These are phyloP conservation scores for Epizoanthus ramosus DNA, from an alignment of 92 coral and sea anemone genomes.

Conservation along the genomic window DNA sequence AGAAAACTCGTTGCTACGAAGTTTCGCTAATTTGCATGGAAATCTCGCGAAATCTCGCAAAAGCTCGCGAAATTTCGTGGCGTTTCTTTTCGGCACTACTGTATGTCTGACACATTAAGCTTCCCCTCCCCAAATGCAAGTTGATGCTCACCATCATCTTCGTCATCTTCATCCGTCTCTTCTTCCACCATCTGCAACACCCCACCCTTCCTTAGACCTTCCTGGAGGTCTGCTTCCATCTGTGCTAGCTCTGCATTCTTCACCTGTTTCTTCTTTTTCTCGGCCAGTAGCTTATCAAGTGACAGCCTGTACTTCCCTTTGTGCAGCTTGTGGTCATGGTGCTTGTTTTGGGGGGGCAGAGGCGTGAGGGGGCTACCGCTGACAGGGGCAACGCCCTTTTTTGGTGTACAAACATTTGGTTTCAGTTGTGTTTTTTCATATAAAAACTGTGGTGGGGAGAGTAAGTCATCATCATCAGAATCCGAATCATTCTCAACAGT, in stretches of 20 bases:
- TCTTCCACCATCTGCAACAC: slow-evolving; percentile 55
- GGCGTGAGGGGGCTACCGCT: slow-evolving; percentile 52
- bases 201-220: slow-evolving; percentile 74
- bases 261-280: slow-evolving; percentile 62
- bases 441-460: slow-evolving; percentile 77
- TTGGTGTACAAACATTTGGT: slow-evolving; percentile 60
- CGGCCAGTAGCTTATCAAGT: slow-evolving; percentile 68
- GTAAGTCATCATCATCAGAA: slow-evolving; percentile 86
- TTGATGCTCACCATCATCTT: slow-evolving; percentile 60
- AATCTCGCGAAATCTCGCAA: too few relatives aligned
- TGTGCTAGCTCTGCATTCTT: slow-evolving; percentile 63
- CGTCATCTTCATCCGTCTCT: slow-evolving; percentile 66
- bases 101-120: too few relatives aligned
- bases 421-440: slow-evolving; percentile 47
- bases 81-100: too few relatives aligned
- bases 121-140: too few relatives aligned
- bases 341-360: slow-evolving; percentile 20
- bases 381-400: slow-evolving; percentile 46
- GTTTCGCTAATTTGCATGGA: too few relatives aligned
- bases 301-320: slow-evolving; percentile 65
- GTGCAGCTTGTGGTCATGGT: slow-evolving; percentile 7
- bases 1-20: too few relatives aligned
- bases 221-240: slow-evolving; percentile 80
- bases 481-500: background rate
- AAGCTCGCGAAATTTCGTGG: too few relatives aligned